A percentile compares a stretch with the other conserved stretches of the same genome.
These are phyloP conservation scores for Phrynocephalus vlangalii DNA, from an alignment of 2,797 vertebrate genomes.

Conservation along the genomic window DNA sequence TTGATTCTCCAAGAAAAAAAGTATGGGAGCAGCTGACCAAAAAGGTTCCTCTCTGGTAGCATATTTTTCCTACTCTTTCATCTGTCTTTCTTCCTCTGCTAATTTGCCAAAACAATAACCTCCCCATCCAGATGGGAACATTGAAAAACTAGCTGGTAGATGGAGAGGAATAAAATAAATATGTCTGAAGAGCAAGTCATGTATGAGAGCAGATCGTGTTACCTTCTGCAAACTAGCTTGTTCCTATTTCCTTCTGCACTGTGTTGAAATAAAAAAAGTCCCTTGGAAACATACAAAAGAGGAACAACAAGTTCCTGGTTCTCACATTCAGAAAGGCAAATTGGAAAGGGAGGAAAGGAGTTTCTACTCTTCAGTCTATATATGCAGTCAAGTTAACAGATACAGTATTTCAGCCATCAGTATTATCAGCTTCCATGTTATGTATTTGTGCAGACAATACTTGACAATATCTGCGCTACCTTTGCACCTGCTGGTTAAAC, in stretches of 20 bases:
- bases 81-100: not conserved
- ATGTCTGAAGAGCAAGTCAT: not conserved
- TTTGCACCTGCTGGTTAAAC: constrained; percentile 10
- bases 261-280: constrained; percentile 70
- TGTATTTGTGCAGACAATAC: not conserved
- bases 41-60: not conserved
- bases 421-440: constrained; percentile 7
- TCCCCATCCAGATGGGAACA: not conserved
- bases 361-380: not conserved
- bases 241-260: constrained; percentile 55
- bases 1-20: not conserved
- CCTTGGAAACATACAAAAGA: constrained; percentile 63
- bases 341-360: constrained; percentile 2
- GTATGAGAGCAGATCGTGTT: constrained; percentile 45
- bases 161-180: not conserved
- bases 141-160: constrained; percentile 7
- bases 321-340: constrained; percentile 12
- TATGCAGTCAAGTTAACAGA: constrained; percentile 15
- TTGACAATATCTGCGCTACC: not conserved
- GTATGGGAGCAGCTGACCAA: not conserved
- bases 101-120: constrained; percentile 4
- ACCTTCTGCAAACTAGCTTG: constrained; percentile 38
- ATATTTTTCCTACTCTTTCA: not conserved
- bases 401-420: constrained; percentile 4
- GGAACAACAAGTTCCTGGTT: constrained; percentile 57